Percentiles rank a stretch among this genome's conserved stretches.
These are phyloP conservation scores for Dasyprocta punctata DNA, from an alignment of 2,113 vertebrate species.

Conservation along the genomic window DNA sequence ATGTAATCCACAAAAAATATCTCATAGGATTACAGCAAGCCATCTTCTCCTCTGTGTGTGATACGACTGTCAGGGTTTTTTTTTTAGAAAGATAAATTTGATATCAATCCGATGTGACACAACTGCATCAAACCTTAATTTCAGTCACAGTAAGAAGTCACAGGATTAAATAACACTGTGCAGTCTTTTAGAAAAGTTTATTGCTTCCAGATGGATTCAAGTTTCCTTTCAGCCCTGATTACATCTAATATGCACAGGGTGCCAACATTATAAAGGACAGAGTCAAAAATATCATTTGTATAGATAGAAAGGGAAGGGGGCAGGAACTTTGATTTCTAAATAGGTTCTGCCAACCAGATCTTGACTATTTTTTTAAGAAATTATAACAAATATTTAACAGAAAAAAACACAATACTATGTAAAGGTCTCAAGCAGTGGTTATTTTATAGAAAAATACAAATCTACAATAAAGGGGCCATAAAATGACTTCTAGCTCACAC, in stretches of 20 bases:
- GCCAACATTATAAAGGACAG: constrained; percentile 87
- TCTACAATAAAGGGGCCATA: constrained; percentile 72
- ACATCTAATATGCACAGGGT: constrained; percentile 87
- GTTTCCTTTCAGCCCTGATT: constrained; percentile 90
- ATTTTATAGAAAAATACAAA: constrained; percentile 57
- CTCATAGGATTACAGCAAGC: constrained; percentile 65
- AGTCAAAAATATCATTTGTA: constrained; percentile 83
- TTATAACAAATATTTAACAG: background rate
- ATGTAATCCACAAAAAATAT: constrained; percentile 74
- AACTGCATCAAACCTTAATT: constrained; percentile 92
- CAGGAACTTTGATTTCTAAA: constrained; percentile 73
- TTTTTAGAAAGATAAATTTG: constrained; percentile 86
- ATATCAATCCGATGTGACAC: constrained; percentile 91
- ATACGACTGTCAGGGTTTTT: constrained; percentile 65
- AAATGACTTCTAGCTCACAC: constrained; percentile 83
- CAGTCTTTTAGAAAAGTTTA: constrained; percentile 95
- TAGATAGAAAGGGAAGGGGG: constrained; percentile 67
- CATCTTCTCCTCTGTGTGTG: constrained; percentile 71
- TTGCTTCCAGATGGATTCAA: constrained; percentile 94
- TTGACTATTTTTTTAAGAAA: constrained; percentile 44
- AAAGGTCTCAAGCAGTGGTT: constrained; percentile 38
- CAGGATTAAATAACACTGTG: constrained; percentile 94
- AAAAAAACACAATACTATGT: background rate
- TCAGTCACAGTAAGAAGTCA: constrained; percentile 92
- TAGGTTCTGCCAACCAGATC: background rate